phyloP scores from a whole-genome alignment of 2,797 vertebrate species.

The Chaunax sp. region DNA sequence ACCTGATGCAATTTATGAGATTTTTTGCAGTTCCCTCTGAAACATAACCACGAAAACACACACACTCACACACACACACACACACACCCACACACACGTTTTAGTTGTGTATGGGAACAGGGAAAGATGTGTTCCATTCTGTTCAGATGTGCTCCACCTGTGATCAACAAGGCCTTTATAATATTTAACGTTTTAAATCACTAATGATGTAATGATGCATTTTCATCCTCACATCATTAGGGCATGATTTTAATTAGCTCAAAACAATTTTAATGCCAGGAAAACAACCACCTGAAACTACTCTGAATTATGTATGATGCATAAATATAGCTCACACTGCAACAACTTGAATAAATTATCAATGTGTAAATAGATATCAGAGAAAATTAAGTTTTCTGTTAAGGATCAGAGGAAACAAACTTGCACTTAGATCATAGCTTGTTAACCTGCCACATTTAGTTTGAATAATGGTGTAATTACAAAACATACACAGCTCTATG shows the following conservation, averaged over 20 bases:
- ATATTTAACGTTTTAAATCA: constrained; percentile 9
- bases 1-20: no score
- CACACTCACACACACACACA: no score
- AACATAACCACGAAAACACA: no score
- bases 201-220: constrained; percentile 36
- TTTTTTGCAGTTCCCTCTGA: no score
- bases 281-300: constrained; percentile 75
- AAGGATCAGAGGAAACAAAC: constrained; percentile 37
- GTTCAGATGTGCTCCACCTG: neutral
- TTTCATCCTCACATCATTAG: constrained; percentile 39
- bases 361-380: constrained; percentile 42
- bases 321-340: constrained; percentile 53
- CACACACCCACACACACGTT: no score
- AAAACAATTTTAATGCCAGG: constrained; percentile 63
- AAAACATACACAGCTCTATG: neutral
- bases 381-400: constrained; percentile 38
- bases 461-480: constrained; percentile 5
- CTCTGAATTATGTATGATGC: constrained; percentile 74
- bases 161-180: constrained; percentile 19
- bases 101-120: no score
- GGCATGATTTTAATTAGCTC: constrained; percentile 69
- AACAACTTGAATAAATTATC: constrained; percentile 63
- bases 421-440: neutral
- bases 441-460: constrained; percentile 25
- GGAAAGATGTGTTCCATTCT: no score